A percentile compares a stretch with the other conserved stretches of the same genome.
Evolutionary conservation across 2,113 vertebrate genomes (phyloP).

Genomic region (Sisor rabdophorus): DNA sequence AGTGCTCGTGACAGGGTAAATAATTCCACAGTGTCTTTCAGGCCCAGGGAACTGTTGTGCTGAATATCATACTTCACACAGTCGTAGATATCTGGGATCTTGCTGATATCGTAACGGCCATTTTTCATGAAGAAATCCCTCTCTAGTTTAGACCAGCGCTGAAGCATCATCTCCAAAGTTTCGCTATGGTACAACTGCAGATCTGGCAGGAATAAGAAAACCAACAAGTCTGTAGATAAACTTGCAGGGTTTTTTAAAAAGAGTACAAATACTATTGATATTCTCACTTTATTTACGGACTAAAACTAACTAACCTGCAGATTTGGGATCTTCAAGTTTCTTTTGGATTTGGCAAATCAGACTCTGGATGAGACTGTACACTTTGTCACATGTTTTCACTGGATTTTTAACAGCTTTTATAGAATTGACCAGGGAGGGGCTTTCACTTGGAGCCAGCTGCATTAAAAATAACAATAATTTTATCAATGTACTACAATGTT

Average conservation of each 20-base stretch:
- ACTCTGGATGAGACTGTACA: slow-evolving; percentile 88
- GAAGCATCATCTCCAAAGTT: slow-evolving; percentile 93
- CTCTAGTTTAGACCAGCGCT: slow-evolving; percentile 95
- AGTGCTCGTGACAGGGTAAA: slow-evolving; percentile 86
- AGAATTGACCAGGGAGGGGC: slow-evolving; percentile 83
- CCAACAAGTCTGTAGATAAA: too few relatives aligned
- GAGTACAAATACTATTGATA: background rate
- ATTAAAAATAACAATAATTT: background rate
- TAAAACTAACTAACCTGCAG: slow-evolving; percentile 72
- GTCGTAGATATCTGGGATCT: slow-evolving; percentile 96
- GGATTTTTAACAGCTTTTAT: slow-evolving; percentile 91
- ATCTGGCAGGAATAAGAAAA: slow-evolving; percentile 61
- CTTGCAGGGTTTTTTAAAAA: background rate
- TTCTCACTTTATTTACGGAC: too few relatives aligned
- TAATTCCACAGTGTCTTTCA: slow-evolving; percentile 88
- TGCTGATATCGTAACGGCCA: slow-evolving; percentile 95
- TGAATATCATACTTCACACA: slow-evolving; percentile 97
- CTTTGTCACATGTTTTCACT: slow-evolving; percentile 84
- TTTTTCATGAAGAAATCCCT: slow-evolving; percentile 92
- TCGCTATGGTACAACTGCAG: slow-evolving; percentile 96
- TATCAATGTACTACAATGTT: background rate
- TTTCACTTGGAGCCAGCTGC: slow-evolving; percentile 87
- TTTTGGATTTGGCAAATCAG: slow-evolving; percentile 89
- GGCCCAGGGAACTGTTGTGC: slow-evolving; percentile 83
- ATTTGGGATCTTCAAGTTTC: slow-evolving; percentile 89